These are phyloP conservation scores for Condylura cristata DNA, from an alignment of 2,113 vertebrate species.

Conservation along the genomic window DNA sequence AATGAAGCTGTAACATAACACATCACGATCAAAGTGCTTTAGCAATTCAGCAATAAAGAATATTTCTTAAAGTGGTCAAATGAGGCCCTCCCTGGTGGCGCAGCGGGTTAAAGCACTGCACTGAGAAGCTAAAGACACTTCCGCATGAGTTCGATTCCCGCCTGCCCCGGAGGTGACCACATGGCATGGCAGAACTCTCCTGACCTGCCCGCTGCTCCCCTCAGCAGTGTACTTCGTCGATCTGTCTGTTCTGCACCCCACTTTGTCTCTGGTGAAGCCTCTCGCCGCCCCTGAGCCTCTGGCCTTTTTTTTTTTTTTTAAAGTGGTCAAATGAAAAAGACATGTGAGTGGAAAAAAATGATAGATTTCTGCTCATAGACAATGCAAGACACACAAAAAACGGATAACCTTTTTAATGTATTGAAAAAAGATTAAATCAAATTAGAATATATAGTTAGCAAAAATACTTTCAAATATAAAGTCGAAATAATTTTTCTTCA, in stretches of 20 bases:
- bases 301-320: too few relatives aligned
- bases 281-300: too few relatives aligned
- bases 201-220: too few relatives aligned
- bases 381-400: not conserved
- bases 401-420: not conserved
- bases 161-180: too few relatives aligned
- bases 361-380: not conserved
- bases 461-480: constrained; percentile 2
- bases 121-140: too few relatives aligned
- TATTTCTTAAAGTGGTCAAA: not conserved
- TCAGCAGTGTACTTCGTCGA: too few relatives aligned
- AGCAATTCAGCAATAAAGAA: not conserved
- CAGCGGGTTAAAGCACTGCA: too few relatives aligned
- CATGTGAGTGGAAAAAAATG: not conserved
- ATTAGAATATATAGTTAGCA: not conserved
- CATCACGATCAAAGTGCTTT: not conserved
- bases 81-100: too few relatives aligned
- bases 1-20: not conserved
- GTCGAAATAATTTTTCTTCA: not conserved
- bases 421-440: not conserved
- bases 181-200: too few relatives aligned
- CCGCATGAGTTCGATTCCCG: too few relatives aligned
- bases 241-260: too few relatives aligned
- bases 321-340: not conserved
- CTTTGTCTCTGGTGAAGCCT: too few relatives aligned